Base-by-base conservation (phyloP, 2,797 vertebrate genomes). In the Pseudotriccus pelzelni region DNA sequence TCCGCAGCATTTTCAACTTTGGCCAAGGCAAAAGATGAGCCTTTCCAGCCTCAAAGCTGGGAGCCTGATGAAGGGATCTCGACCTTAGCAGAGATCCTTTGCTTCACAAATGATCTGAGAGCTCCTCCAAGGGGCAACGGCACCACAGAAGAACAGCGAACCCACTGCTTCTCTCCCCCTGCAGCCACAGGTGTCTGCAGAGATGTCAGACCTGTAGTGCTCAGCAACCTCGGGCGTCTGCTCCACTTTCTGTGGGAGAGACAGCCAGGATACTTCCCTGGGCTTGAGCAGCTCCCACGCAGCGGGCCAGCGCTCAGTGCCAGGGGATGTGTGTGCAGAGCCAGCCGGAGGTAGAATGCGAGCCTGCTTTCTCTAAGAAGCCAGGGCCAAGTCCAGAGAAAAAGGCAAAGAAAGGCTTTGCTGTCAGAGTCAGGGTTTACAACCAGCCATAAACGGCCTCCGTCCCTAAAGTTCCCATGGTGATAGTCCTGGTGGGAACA, bases 391-490 rank as follows among this genome's bases (percentile, higher is more conserved):
- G 72, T 72, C 78, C 84, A 81, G 91, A 93, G 89, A 83, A 94
- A 94, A 76, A 96, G 50, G 39, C 53, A 0, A 97, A 97, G 94
- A 95, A 97, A 97, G 85, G 79, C 79, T 87, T 87, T 78, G 93
- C 95, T 96, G 95, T 97, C 91, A 95, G 84, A 80, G 50, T 60
- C 87, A 78, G 93, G 85, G 93, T 94, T 96, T 94, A 96, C 91
- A 95, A 92, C 91, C 76, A 89, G 43, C 58, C 9, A 0, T 83
- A 93, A 96, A 94, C 91, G 93, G 89, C 93, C 60, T 59, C 2
- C 0, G 46, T 90, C 87, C 94, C 82, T 93, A 14, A 74, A 93
- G 95, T 96, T 97, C 91, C 95, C 96, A 96, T 95, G 94, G 96
- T 88, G 93, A 95, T 87, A 80, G 85, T 53, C 72, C 72, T 70